Conservation (phyloP, 1,140 invertebrate species). For the Adoxophyes honmai region DNA sequence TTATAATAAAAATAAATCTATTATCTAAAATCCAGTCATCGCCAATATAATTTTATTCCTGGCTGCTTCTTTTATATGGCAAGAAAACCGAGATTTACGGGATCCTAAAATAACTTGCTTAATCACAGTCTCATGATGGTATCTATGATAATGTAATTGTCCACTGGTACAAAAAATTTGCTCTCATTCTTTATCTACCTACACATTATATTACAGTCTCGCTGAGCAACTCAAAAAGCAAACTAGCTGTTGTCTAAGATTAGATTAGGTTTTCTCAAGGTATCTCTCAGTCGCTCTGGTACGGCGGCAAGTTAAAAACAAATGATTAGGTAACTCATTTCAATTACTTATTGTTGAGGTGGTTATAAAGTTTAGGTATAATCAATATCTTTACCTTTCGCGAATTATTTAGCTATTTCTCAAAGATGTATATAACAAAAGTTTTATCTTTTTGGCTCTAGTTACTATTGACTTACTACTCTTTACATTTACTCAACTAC, state of each 20-base stretch:
- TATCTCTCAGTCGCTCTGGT: conserved; percentile 6
- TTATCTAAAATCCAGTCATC: conserved; percentile 15
- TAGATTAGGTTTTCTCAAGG: conserved; percentile 4
- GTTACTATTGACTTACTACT: too few species aligned
- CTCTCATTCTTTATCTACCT: neutral
- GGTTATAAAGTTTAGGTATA: too few species aligned
- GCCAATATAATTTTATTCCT: conserved; percentile 16
- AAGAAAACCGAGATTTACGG: conserved; percentile 5
- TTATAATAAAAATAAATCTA: conserved; percentile 23
- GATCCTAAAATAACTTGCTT: conserved; percentile 11
- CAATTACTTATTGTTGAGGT: too few species aligned
- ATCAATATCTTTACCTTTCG: too few species aligned
- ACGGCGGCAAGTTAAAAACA: conserved; percentile 11
- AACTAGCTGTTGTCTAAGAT: conserved; percentile 13
- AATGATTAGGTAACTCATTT: conserved; percentile 12
- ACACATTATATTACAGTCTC: neutral
- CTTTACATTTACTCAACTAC: too few species aligned
- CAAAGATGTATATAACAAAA: too few species aligned
- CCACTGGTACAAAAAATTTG: neutral
- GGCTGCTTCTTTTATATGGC: conserved; percentile 12
- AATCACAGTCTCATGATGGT: neutral
- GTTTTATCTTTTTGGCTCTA: too few species aligned
- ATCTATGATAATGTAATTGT: conserved; percentile 4
- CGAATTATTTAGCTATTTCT: too few species aligned
- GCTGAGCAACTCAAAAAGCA: neutral